phyloP scores from a whole-genome alignment of 2,888 invertebrate genomes.

The Tridacna crocea region DNA sequence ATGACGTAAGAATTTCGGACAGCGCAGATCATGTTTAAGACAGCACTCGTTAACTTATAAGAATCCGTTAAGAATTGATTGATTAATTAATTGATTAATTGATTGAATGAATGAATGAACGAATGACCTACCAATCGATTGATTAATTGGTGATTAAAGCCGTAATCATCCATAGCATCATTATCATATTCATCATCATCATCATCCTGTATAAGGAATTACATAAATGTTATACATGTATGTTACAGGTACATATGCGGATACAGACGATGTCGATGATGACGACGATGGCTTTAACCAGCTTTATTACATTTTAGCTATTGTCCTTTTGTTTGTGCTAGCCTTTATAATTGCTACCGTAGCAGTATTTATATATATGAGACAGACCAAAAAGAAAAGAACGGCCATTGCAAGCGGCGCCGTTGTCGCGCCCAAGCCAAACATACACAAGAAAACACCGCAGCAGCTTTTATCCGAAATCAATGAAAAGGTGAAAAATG shows the following conservation, averaged over 20 bases:
- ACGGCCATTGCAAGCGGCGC: conserved; percentile 6
- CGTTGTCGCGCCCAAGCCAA: neutral
- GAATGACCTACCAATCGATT: too few species aligned
- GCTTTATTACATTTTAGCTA: conserved; percentile 1
- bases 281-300: neutral
- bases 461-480: conserved; percentile 16
- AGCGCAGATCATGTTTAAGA: too few species aligned
- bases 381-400: neutral
- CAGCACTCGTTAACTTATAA: too few species aligned
- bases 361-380: neutral
- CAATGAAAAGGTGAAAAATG: neutral
- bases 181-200: too few species aligned
- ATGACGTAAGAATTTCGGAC: too few species aligned
- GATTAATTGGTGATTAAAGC: too few species aligned
- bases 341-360: conserved; percentile 3
- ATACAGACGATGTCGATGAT: neutral
- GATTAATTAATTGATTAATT: too few species aligned
- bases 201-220: too few species aligned
- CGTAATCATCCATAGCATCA: too few species aligned
- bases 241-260: conserved; percentile 5
- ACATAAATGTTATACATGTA: too few species aligned
- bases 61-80: too few species aligned
- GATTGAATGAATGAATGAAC: too few species aligned
- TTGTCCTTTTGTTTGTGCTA: neutral
- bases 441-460: neutral